A percentile compares a stretch with the other conserved stretches of the same genome.
These are phyloP conservation scores for Drosophila ustulata DNA, from an alignment of 2,888 invertebrate genomes.

Conservation along the genomic window DNA sequence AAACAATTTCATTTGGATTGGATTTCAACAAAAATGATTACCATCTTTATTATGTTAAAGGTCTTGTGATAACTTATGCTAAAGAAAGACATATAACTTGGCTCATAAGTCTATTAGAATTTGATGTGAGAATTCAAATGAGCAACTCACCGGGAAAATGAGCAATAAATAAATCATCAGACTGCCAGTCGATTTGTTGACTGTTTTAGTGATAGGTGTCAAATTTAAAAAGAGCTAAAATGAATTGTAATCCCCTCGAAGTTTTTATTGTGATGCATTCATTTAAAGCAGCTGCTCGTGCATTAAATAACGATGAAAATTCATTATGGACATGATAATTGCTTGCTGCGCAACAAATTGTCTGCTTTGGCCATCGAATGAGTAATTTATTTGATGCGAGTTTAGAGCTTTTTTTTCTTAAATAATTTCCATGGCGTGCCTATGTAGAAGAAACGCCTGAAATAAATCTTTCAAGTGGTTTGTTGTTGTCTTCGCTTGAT, in stretches of 20 bases:
- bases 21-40: background rate
- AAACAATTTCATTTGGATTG: background rate
- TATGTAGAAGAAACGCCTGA: conserved; percentile 24
- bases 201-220: background rate
- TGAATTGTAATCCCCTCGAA: background rate
- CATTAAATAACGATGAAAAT: conserved; percentile 11
- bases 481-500: conserved; percentile 29
- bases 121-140: background rate
- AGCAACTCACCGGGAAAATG: background rate
- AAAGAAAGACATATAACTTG: background rate
- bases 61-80: background rate
- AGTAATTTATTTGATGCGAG: conserved; percentile 24
- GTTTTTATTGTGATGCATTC: background rate
- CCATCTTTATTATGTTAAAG: background rate
- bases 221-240: background rate
- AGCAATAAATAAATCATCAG: too few relatives aligned
- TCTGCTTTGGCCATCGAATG: conserved; percentile 4
- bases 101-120: background rate
- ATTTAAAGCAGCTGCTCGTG: background rate
- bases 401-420: conserved; percentile 2
- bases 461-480: conserved; percentile 69
- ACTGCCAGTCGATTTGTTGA: background rate
- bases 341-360: conserved; percentile 18
- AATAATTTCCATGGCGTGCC: conserved; percentile 28
- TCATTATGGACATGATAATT: conserved; percentile 29